A percentile compares a stretch with the other conserved stretches of the same genome.
Evolutionary conservation across 2,113 vertebrate genomes (phyloP).

Genomic region (Oreotragus oreotragus): DNA sequence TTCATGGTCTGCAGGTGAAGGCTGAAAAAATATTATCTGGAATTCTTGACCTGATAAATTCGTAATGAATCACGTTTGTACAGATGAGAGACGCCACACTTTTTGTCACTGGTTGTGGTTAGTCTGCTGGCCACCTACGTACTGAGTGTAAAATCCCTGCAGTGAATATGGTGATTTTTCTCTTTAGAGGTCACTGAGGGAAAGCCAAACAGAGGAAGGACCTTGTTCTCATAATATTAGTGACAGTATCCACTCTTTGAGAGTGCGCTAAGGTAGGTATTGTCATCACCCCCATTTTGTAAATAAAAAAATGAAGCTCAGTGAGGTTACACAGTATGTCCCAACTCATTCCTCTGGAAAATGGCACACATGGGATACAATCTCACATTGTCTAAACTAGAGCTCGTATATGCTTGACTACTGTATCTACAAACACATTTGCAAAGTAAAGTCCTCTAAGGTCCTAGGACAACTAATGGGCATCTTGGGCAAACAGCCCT

Average conservation of each 20-base stretch:
- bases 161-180: neutral
- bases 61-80: conserved; percentile 14
- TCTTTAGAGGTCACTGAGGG: neutral
- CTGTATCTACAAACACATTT: neutral
- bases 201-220: neutral
- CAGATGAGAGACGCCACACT: neutral
- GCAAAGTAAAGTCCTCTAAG: neutral
- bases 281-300: neutral
- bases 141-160: neutral
- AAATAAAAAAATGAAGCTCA: neutral
- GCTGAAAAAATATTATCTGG: conserved; percentile 82
- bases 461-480: neutral
- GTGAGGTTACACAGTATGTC: neutral
- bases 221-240: neutral
- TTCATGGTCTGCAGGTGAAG: conserved; percentile 84
- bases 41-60: neutral
- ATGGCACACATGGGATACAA: neutral
- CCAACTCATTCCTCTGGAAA: neutral
- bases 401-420: neutral
- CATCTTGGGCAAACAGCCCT: neutral
- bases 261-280: neutral
- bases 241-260: neutral
- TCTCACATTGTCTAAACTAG: neutral
- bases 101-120: conserved; percentile 1
- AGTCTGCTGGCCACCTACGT: neutral